Conservation (phyloP, 2,888 invertebrate genomes). For the Metallyticus violacea region DNA sequence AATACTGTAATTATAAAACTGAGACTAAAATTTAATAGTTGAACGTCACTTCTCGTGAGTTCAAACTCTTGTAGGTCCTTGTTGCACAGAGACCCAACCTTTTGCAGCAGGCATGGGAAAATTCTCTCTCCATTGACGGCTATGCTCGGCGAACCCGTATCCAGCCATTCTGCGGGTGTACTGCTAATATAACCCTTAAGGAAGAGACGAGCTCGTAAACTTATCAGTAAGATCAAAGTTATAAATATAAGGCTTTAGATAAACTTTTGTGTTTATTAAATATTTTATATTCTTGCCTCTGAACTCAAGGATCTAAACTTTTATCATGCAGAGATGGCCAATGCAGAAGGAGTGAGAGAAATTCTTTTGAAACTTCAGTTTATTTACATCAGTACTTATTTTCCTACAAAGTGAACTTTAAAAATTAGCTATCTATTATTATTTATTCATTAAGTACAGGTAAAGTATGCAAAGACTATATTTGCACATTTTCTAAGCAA, state of each 20-base stretch:
- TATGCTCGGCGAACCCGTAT: background rate
- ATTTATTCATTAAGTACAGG: too few relatives aligned
- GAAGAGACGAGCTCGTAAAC: too few relatives aligned
- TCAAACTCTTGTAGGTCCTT: background rate
- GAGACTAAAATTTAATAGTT: too few relatives aligned
- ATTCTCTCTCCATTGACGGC: background rate
- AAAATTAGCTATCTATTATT: too few relatives aligned
- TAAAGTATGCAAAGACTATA: too few relatives aligned
- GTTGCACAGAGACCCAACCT: background rate
- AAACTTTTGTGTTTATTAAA: background rate
- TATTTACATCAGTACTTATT: too few relatives aligned
- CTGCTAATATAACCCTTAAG: background rate
- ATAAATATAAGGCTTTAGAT: background rate
- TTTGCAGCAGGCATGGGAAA: background rate
- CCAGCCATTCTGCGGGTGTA: background rate
- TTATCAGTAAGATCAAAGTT: background rate
- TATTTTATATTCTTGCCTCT: background rate
- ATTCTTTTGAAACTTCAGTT: too few relatives aligned
- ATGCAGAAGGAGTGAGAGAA: background rate
- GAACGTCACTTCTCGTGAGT: background rate
- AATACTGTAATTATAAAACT: too few relatives aligned
- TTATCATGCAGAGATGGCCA: background rate
- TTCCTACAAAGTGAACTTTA: too few relatives aligned
- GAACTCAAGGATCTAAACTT: background rate
- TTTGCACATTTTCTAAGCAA: too few relatives aligned